A percentile compares a stretch with the other conserved stretches of the same genome.
Conservation (phyloP, 1,140 invertebrate genomes). For the Euwallacea fornicatus region DNA sequence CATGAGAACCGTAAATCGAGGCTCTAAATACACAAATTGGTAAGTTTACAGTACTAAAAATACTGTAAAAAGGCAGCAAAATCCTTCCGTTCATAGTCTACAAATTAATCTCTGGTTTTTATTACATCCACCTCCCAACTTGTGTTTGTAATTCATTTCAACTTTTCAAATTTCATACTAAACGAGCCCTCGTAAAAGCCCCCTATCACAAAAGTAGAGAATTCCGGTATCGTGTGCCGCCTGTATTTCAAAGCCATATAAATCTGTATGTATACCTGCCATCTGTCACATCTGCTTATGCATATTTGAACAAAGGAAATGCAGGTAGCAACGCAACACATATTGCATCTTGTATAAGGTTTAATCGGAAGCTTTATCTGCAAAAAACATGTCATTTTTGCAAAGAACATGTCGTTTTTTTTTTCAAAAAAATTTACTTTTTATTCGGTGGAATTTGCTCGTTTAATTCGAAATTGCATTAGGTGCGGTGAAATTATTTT, state of each 20-base stretch:
- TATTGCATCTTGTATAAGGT: conserved; percentile 29
- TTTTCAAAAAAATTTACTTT: too few relatives aligned
- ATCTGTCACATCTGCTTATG: conserved; percentile 35
- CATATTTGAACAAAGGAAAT: conserved; percentile 37
- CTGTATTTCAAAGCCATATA: conserved; percentile 27
- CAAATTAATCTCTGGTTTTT: too few relatives aligned
- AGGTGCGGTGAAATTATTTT: too few relatives aligned
- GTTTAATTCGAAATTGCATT: too few relatives aligned
- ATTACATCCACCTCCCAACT: not conserved
- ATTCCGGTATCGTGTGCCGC: not conserved
- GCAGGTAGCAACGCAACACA: conserved; percentile 29
- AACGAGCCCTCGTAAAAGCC: not conserved
- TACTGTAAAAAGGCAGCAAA: too few relatives aligned
- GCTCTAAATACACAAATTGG: too few relatives aligned
- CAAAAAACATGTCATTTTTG: not conserved
- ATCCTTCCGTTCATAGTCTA: too few relatives aligned
- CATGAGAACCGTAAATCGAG: too few relatives aligned
- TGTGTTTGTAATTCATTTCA: not conserved
- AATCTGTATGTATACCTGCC: conserved; percentile 25
- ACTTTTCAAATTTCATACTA: not conserved
- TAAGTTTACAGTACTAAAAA: too few relatives aligned
- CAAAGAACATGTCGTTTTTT: too few relatives aligned
- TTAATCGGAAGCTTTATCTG: conserved; percentile 24
- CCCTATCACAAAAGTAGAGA: not conserved
- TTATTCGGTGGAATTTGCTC: too few relatives aligned